Conservation (phyloP, 2,113 vertebrate genomes). For the Periophthalmus modestus region DNA sequence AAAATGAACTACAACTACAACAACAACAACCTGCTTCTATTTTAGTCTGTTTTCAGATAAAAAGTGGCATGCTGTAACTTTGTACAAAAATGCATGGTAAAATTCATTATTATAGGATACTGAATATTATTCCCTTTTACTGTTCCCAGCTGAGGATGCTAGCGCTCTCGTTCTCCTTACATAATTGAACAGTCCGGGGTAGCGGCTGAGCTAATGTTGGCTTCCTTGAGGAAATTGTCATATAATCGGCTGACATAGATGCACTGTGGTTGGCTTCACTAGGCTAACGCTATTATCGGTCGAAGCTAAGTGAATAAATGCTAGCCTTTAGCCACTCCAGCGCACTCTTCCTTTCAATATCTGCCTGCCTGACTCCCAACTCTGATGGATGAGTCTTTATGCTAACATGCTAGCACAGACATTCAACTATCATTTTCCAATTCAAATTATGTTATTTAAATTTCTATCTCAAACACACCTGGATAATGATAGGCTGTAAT, state of each 20-base stretch:
- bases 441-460: too few species aligned
- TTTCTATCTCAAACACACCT: background rate
- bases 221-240: constrained; percentile 44
- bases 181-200: constrained; percentile 50
- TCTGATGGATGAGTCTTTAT: background rate
- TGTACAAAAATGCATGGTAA: too few species aligned
- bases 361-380: constrained; percentile 1
- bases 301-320: constrained; percentile 50
- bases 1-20: too few species aligned
- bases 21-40: too few species aligned
- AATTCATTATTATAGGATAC: too few species aligned
- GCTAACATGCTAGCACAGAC: background rate
- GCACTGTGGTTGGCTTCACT: constrained; percentile 35
- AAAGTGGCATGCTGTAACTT: too few species aligned
- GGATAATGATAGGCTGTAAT: background rate
- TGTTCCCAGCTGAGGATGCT: constrained; percentile 11
- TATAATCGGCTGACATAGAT: constrained; percentile 40
- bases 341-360: constrained; percentile 10
- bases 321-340: constrained; percentile 9
- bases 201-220: constrained; percentile 36
- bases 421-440: too few species aligned
- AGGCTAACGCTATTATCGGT: constrained; percentile 37
- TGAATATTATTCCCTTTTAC: too few species aligned
- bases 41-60: too few species aligned
- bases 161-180: constrained; percentile 39